phyloP scores from a whole-genome alignment of 2,888 invertebrate genomes.

The Drosophila affinis region DNA sequence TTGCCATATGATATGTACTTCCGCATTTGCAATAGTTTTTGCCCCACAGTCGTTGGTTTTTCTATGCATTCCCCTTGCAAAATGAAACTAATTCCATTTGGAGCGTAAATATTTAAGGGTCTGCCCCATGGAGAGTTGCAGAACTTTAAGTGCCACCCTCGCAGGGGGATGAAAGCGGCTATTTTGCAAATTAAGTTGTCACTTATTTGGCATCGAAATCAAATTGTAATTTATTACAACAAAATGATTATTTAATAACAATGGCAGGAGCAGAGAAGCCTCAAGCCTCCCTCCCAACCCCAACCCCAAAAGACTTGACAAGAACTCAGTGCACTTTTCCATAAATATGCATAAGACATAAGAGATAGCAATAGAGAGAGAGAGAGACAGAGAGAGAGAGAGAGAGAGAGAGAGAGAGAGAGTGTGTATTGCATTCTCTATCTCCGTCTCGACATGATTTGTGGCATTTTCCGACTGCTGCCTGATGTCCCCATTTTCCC shows the following conservation, averaged over 20 bases:
- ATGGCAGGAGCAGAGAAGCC: constrained; percentile 29
- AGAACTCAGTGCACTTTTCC: constrained; percentile 75
- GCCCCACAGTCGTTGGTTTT: constrained; percentile 15
- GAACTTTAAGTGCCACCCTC: constrained; percentile 6
- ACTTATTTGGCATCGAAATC: constrained; percentile 60
- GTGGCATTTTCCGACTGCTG: constrained; percentile 52
- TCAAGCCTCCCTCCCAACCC: constrained; percentile 1
- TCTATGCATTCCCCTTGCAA: constrained; percentile 27
- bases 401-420: background rate
- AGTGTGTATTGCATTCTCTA: background rate
- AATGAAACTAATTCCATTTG: constrained; percentile 58
- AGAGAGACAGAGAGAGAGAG: background rate
- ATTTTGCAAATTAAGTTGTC: constrained; percentile 66
- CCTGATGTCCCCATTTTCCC: constrained; percentile 56
- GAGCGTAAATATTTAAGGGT: constrained; percentile 56
- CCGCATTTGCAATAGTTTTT: constrained; percentile 21
- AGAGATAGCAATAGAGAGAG: constrained; percentile 13
- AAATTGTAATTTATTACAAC: constrained; percentile 75
- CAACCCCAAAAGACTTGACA: constrained; percentile 50
- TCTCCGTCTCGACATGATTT: constrained; percentile 53
- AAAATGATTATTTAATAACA: constrained; percentile 76
- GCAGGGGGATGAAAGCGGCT: background rate
- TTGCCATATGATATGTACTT: constrained; percentile 34
- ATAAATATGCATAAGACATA: constrained; percentile 71
- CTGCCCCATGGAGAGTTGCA: constrained; percentile 11